Evolutionary conservation across 2,888 invertebrate genomes (phyloP), one percentile per base, ranked within the genome.

Genomic region (Eupithecia pulchellata): DNA sequence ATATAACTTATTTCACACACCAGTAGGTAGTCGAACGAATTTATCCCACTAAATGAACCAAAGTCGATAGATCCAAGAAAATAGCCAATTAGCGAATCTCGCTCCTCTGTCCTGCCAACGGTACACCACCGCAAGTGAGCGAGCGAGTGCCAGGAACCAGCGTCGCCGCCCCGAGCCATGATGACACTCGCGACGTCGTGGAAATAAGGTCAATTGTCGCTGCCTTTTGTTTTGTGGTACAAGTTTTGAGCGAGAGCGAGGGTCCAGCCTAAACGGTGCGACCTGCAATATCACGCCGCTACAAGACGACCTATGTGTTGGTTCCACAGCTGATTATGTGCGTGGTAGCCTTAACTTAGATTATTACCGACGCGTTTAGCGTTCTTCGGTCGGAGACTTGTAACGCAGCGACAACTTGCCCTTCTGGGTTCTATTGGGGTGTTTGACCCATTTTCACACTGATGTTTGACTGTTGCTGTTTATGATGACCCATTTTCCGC

Each of bases 101-200:
- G 11, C n/a, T 52, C 25, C 52, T 20, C n/a, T 65, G 36, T 77
- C 82, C 69, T 92, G 88, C 82, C 0, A 74, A 75, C 90, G 76
- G 83, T 93, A 91, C 88, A 47, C 69, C 75, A 77, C 84, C 77
- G 76, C 83, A 89, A 88, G 85, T 85, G 87, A 82, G 81, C 84
- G 84, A 84, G 85, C 88, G 89, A 85, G 92, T 92, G 82, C 93
- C 93, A 91, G 93, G 88, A 84, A 76, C 80, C 71, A 69, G 67
- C 76, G 73, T 87, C 90, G 77, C 93, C 93, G 89, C 93, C 93
- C 90, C 71, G 77, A 83, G 78, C 83, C 87, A 74, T 83, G 92
- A 92, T 92, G 93, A 93, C 93, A 93, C 90, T 91, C 91, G 91
- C 91, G 92, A 93, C 91, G 91, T 91, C 91, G 91, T 79, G 78